Evolutionary conservation across 64 coral and sea anemone species (phyloP).

Genomic region (Pocillopora damicornis): DNA sequence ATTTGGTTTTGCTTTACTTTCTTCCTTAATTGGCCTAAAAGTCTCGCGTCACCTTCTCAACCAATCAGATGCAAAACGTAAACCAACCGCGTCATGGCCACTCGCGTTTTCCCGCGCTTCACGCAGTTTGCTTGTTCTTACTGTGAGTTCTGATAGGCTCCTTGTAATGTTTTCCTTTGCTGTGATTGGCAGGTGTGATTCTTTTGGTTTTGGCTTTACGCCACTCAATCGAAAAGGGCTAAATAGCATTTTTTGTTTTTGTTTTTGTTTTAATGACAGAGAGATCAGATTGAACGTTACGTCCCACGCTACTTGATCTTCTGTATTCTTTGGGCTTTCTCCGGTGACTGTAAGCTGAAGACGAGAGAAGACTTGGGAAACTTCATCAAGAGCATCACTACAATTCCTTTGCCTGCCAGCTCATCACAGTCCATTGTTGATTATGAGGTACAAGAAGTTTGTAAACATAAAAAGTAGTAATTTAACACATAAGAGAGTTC

Average conservation of each 20-base stretch:
- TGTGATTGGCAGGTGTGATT: background rate
- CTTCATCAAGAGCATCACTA: slow-evolving; percentile 79
- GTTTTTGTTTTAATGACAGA: slow-evolving; percentile 46
- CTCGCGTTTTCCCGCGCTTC: too few relatives aligned
- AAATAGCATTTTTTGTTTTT: background rate
- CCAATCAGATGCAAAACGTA: too few relatives aligned
- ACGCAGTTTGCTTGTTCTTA: too few relatives aligned
- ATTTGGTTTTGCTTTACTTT: too few relatives aligned
- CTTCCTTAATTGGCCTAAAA: too few relatives aligned
- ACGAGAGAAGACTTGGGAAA: slow-evolving; percentile 87
- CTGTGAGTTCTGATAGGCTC: too few relatives aligned
- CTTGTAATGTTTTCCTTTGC: too few relatives aligned
- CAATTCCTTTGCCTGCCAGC: slow-evolving; percentile 89
- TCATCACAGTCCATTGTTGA: slow-evolving; percentile 77
- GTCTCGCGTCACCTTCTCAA: too few relatives aligned
- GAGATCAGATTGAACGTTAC: slow-evolving; percentile 88
- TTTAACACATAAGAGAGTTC: background rate
- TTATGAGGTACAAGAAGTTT: slow-evolving; percentile 63
- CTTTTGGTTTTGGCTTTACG: background rate
- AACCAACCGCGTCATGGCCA: too few relatives aligned
- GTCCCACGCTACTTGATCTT: slow-evolving; percentile 85
- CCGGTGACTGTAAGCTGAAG: slow-evolving; percentile 93
- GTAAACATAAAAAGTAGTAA: background rate
- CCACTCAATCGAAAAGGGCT: background rate
- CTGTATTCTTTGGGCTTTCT: slow-evolving; percentile 88